Evolutionary conservation across 2,888 invertebrate genomes (phyloP).

Genomic region (Volucella inanis): DNA sequence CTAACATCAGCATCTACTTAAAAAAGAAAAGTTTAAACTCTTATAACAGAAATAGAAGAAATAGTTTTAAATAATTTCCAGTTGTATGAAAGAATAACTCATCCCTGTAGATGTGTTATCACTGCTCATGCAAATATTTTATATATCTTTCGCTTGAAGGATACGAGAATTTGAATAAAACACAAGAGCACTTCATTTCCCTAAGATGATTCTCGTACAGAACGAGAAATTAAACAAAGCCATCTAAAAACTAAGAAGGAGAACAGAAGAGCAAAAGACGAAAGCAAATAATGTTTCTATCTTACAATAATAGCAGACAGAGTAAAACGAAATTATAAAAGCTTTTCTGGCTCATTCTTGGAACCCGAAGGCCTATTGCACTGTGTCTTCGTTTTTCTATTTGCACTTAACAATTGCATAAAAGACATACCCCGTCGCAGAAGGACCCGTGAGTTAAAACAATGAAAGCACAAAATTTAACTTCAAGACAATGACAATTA

Average conservation of each 20-base stretch:
- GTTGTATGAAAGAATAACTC: constrained; percentile 60
- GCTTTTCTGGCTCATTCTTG: constrained; percentile 55
- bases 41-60: too few relatives aligned
- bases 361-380: constrained; percentile 48
- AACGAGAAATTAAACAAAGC: constrained; percentile 52
- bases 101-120: constrained; percentile 34
- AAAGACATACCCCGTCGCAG: constrained; percentile 60
- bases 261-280: not conserved
- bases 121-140: constrained; percentile 54
- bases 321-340: constrained; percentile 69
- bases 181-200: constrained; percentile 69
- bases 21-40: too few relatives aligned
- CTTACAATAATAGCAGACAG: constrained; percentile 57
- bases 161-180: constrained; percentile 45
- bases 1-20: too few relatives aligned
- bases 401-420: constrained; percentile 72
- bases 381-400: constrained; percentile 43
- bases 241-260: constrained; percentile 3
- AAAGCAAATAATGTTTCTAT: constrained; percentile 53
- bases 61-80: too few relatives aligned
- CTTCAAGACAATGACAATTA: constrained; percentile 70
- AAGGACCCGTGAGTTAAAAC: constrained; percentile 41
- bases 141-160: constrained; percentile 23
- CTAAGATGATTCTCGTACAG: constrained; percentile 28
- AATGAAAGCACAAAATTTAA: constrained; percentile 48